Evolutionary conservation across 2,888 invertebrate species (phyloP).

Genomic region (Odontomyia ornata): DNA sequence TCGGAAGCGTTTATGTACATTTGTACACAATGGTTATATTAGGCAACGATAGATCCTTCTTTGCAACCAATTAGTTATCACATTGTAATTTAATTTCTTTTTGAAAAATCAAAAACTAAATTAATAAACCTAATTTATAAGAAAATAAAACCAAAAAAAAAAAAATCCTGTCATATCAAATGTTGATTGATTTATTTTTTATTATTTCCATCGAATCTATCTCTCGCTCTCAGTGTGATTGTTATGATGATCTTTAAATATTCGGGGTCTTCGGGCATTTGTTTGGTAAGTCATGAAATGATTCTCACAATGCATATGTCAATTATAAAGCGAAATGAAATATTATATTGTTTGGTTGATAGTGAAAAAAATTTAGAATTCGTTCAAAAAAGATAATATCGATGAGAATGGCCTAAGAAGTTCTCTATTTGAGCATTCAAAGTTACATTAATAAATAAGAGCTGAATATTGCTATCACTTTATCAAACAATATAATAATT

Average conservation of each 20-base stretch:
- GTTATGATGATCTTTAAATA: conserved; percentile 20
- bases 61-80: no score
- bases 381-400: background rate
- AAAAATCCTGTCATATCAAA: no score
- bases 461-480: no score
- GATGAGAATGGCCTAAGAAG: no score
- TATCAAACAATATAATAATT: conserved; percentile 24
- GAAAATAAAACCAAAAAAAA: background rate
- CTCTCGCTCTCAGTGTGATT: background rate
- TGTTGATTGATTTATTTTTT: conserved; percentile 22
- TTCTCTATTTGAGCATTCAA: background rate
- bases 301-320: conserved; percentile 18
- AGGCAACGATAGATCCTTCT: no score
- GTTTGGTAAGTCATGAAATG: conserved; percentile 29
- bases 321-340: conserved; percentile 19
- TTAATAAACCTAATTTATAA: background rate
- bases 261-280: conserved; percentile 7
- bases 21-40: no score
- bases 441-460: background rate
- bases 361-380: background rate
- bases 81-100: no score
- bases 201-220: conserved; percentile 29
- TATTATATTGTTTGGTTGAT: conserved; percentile 14
- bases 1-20: no score
- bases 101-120: no score